Evolutionary conservation across 1,140 invertebrate genomes (phyloP), one percentile per base, ranked within the genome.

Genomic region (Temnothorax curvispinosus): DNA sequence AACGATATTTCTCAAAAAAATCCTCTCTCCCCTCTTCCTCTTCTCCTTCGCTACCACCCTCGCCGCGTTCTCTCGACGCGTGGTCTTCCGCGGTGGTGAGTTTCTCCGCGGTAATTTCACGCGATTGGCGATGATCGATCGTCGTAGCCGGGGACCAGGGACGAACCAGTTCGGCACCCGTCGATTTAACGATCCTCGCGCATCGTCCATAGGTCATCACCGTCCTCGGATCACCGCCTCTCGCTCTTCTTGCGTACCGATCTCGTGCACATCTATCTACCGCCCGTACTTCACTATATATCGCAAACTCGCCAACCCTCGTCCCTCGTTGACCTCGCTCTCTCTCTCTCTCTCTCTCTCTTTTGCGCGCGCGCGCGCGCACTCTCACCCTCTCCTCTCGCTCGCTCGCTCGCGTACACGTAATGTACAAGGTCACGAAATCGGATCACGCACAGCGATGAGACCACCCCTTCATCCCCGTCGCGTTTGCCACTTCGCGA

Each of bases 51-150:
- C 80, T 35, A 69, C 69, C 80, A 69, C 67, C 65, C 64, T 85
- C 58, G 69, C 69, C 74, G 87, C 62, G 87, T 81, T 76, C 80
- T 58, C 84, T 64, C 81, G 65, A 27, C 69, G 64, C 56, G 80
- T 58, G 69, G 69, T 87, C 84, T 54, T 8, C 21, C 21, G 69
- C 88, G 86, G 15, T 5, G 15, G 74, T 81, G 50, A 76, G 35
- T 50, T 41, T 38, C 27, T n/a, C n/a, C 41, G 38, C 15, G 52
- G 41, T 69, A 69, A 86, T 67, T 60, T 50, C 60, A 52, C 56
- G n/a, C 44, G 75, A 54, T 86, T 77, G 60, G 50, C 84, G 75
- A 41, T 27, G 38, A 69, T 78, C 75, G 75, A 86, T 80, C 52
- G 85, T 69, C 50, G 85, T n/a, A 81, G 67, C 50, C 77, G 21